These are phyloP conservation scores for Lindbergichthys nudifrons DNA, from an alignment of 2,797 vertebrate species.

Conservation along the genomic window DNA sequence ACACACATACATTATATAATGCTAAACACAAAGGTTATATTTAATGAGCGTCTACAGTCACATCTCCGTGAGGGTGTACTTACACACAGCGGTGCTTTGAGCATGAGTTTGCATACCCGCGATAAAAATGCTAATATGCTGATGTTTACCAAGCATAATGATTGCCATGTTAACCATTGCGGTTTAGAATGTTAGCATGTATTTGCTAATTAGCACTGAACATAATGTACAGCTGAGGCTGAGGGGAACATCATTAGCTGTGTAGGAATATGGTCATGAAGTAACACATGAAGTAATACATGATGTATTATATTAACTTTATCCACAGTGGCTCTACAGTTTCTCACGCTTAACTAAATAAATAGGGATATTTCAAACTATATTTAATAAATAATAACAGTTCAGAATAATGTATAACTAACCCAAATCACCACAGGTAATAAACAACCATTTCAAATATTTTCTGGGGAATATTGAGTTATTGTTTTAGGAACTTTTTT, in stretches of 20 bases:
- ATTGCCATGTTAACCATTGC: background rate
- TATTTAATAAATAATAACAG: too few species aligned
- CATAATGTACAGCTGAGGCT: too few species aligned
- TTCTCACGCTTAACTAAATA: too few species aligned
- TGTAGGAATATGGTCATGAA: background rate
- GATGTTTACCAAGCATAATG: background rate
- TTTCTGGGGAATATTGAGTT: too few species aligned
- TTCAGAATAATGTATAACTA: too few species aligned
- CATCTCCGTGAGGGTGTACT: background rate
- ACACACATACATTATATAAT: slow-evolving; percentile 7
- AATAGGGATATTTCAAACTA: background rate
- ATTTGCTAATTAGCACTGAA: background rate
- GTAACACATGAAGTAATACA: too few species aligned
- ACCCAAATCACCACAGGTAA: too few species aligned
- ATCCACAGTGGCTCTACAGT: too few species aligned
- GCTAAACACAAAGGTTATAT: slow-evolving; percentile 2
- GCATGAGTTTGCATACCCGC: background rate
- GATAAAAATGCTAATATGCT: background rate
- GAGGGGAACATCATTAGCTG: background rate
- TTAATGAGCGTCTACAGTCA: background rate
- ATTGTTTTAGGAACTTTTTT: too few species aligned
- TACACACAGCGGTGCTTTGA: background rate
- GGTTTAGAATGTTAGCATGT: background rate
- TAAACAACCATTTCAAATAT: too few species aligned
- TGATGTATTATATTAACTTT: too few species aligned